A percentile compares a stretch with the other conserved stretches of the same genome.
phyloP scores from a whole-genome alignment of 2,113 vertebrate species.

The Paraplagusia blochii region DNA sequence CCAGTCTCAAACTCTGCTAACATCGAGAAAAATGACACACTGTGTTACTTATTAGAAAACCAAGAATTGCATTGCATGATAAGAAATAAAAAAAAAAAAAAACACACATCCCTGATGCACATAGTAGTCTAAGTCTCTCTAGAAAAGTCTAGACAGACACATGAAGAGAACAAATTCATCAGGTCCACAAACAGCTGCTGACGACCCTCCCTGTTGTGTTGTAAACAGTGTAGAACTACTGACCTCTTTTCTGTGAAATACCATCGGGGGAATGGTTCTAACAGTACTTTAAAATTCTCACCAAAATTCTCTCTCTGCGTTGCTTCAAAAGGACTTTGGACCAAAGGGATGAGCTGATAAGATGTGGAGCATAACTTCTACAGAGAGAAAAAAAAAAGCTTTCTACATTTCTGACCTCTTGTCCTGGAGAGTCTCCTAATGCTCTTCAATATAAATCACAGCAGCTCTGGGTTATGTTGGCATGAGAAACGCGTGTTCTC shows the following conservation, averaged over 20 bases:
- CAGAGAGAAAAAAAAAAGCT: slow-evolving; percentile 22
- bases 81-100: neutral
- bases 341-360: slow-evolving; percentile 28
- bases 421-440: slow-evolving; percentile 52
- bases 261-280: too few relatives aligned
- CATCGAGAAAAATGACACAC: neutral
- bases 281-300: too few relatives aligned
- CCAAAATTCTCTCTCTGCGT: neutral
- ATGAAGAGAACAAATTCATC: slow-evolving; percentile 24
- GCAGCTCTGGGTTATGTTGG: slow-evolving; percentile 67
- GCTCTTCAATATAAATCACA: slow-evolving; percentile 54
- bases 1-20: neutral
- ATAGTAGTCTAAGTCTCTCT: slow-evolving; percentile 32
- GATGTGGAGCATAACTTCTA: slow-evolving; percentile 22
- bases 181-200: slow-evolving; percentile 29
- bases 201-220: slow-evolving; percentile 38
- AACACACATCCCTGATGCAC: slow-evolving; percentile 24
- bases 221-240: slow-evolving; percentile 41
- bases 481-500: slow-evolving; percentile 34
- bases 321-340: slow-evolving; percentile 18
- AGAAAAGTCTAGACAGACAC: slow-evolving; percentile 22
- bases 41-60: slow-evolving; percentile 30
- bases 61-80: slow-evolving; percentile 17
- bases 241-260: neutral
- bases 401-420: slow-evolving; percentile 56